These are phyloP conservation scores for Frankliniella intonsa DNA, from an alignment of 2,888 invertebrate species.

Conservation along the genomic window DNA sequence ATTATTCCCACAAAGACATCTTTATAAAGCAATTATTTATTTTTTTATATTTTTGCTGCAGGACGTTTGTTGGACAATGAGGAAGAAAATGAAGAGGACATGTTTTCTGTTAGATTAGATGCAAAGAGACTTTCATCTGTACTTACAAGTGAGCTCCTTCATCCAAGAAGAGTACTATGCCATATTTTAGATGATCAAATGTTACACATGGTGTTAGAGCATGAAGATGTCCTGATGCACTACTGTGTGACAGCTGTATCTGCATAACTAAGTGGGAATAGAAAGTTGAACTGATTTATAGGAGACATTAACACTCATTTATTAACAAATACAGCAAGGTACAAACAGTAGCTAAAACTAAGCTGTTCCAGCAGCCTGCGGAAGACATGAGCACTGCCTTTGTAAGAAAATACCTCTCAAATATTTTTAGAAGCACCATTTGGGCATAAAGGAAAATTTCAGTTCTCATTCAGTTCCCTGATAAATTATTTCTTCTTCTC, in stretches of 20 bases:
- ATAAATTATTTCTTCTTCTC: neutral
- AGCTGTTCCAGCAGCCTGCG: constrained; percentile 12
- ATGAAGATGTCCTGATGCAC: constrained; percentile 70
- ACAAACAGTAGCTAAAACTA: constrained; percentile 21
- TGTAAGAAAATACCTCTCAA: neutral
- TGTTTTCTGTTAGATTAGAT: constrained; percentile 58
- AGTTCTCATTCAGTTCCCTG: neutral
- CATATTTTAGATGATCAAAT: constrained; percentile 70
- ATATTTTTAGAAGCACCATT: neutral
- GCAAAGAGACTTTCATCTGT: constrained; percentile 76
- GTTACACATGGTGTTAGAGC: constrained; percentile 68
- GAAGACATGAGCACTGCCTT: constrained; percentile 7
- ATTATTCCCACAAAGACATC: constrained; percentile 37
- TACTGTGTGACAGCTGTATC: constrained; percentile 72
- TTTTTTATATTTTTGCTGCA: constrained; percentile 19
- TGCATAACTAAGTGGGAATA: constrained; percentile 34
- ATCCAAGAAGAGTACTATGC: constrained; percentile 67
- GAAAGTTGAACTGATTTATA: neutral
- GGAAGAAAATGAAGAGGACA: constrained; percentile 48
- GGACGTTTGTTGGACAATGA: constrained; percentile 44
- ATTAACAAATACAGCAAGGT: constrained; percentile 16
- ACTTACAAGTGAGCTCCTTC: constrained; percentile 70
- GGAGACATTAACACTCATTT: constrained; percentile 5
- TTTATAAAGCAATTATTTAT: neutral
- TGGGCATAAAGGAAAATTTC: neutral